Percentiles rank a stretch among this genome's conserved stretches.
Evolutionary conservation across 2,113 vertebrate species (phyloP).

Genomic region (Sialia sialis): DNA sequence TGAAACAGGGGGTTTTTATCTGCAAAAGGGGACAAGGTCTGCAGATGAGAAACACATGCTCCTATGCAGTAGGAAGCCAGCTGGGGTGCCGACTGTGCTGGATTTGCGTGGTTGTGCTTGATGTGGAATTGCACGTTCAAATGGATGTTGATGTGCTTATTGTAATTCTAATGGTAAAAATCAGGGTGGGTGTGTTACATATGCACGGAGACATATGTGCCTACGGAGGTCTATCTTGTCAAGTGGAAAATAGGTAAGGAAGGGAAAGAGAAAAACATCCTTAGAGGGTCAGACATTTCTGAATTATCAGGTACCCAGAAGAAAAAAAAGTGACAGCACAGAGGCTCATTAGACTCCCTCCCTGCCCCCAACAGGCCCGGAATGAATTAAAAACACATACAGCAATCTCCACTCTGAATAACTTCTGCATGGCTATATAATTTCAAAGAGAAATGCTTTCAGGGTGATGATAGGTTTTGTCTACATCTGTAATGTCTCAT

Average conservation of each 20-base stretch:
- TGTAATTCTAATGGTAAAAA: not conserved
- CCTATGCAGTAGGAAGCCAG: not conserved
- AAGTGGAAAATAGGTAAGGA: not conserved
- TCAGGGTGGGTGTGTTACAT: not conserved
- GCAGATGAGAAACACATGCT: not conserved
- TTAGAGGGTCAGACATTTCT: not conserved
- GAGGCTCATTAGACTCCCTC: not conserved
- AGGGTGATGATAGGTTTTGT: conserved; percentile 37
- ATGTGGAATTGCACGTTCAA: not conserved
- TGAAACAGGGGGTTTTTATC: not conserved
- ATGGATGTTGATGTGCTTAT: not conserved
- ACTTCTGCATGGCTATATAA: not conserved
- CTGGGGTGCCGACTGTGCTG: not conserved
- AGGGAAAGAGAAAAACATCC: not conserved
- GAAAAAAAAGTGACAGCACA: not conserved
- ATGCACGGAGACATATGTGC: not conserved
- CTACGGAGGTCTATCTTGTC: not conserved
- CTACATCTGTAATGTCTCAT: conserved; percentile 47
- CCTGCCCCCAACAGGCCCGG: not conserved
- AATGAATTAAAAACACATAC: conserved; percentile 3
- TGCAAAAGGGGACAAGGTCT: not conserved
- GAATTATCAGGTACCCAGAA: not conserved
- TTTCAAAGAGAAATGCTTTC: conserved; percentile 34
- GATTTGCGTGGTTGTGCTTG: not conserved
- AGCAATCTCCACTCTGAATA: not conserved